Evolutionary conservation across 1,140 invertebrate species (phyloP), one percentile per base, ranked within the genome.

Genomic region (Cataglyphis hispanica): DNA sequence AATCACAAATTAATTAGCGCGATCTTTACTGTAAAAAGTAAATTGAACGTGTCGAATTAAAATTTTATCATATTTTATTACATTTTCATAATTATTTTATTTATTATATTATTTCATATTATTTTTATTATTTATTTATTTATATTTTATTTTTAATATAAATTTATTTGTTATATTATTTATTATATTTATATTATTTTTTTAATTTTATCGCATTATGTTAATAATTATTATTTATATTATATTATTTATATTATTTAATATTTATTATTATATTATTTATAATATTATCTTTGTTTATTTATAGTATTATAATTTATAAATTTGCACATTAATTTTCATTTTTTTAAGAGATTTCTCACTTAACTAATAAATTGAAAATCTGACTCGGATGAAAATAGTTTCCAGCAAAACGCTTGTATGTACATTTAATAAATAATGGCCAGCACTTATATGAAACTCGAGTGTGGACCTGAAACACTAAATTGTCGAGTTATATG

Each of bases 401-500:
- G 19, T 34, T 58, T 11, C 37, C 2, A 19, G 1, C 37, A 34
- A 13, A 70, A 43, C 13, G 16, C 22, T 70, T 58, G 31, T 31
- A 22, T 43, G 27, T 16, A 19, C 37, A 43, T 37, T 16, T 25
- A 25, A 1, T 58, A 37, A 81, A 72, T 53, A 81, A 70, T 43
- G 40, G 50, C 37, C 64, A 11, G 19, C 25, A 7, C 19, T 81
- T 72, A 72, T n/a, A n/a, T 40, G 27, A 43, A 43, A 81, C 25
- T 60, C 50, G 27, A 78, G 53, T 78, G 53, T 78, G 34, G 43
- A 46, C 16, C n/a, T 34, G 50, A 58, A 27, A 19, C 78, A 72
- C 16, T 60, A 83, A 83, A 83, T 83, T 43, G 40, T 74, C 53
- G 53, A 72, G 67, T 58, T 31, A 34, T 27, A 60, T 27, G 67